Percentiles rank a stretch among this genome's conserved stretches.
These are phyloP conservation scores for Emmelina monodactyla DNA, from an alignment of 2,888 invertebrate genomes.

Conservation along the genomic window DNA sequence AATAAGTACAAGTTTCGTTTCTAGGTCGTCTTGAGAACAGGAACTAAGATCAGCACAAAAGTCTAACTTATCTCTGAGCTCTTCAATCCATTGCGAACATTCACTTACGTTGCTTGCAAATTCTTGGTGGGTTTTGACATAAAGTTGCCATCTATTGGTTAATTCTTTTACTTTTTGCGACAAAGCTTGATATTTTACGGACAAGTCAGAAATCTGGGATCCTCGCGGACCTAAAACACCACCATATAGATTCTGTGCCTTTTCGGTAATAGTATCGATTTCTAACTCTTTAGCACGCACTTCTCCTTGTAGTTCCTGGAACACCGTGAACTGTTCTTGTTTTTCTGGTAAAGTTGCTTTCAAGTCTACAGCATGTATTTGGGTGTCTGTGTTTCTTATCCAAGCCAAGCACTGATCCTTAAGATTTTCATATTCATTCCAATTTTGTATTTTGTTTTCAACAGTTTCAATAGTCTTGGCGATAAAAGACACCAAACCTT, in stretches of 20 bases:
- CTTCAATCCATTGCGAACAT: constrained; percentile 84
- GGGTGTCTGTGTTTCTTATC: constrained; percentile 88
- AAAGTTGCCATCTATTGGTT: constrained; percentile 90
- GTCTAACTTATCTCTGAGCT: constrained; percentile 82
- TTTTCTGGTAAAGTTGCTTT: constrained; percentile 85
- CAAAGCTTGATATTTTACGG: constrained; percentile 89
- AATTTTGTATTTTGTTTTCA: constrained; percentile 85
- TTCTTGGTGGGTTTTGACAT: constrained; percentile 86
- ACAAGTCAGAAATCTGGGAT: constrained; percentile 89
- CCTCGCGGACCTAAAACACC: constrained; percentile 75
- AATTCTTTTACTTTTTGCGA: constrained; percentile 91
- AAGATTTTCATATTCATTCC: constrained; percentile 89
- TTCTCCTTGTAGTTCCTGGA: constrained; percentile 85
- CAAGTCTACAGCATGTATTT: constrained; percentile 86
- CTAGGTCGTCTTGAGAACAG: constrained; percentile 84
- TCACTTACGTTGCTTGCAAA: constrained; percentile 83
- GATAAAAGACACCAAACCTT: constrained; percentile 78
- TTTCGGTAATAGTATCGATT: constrained; percentile 91
- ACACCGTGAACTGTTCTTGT: constrained; percentile 80
- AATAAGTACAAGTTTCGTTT: constrained; percentile 82
- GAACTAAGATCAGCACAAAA: constrained; percentile 86
- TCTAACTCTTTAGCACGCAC: constrained; percentile 90
- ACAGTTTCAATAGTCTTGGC: constrained; percentile 80
- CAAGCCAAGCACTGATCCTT: constrained; percentile 86
- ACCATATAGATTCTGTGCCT: constrained; percentile 84